Evolutionary conservation across 2,797 vertebrate species (phyloP), one percentile per base, ranked within the genome.

Genomic region (Alectoris magna): DNA sequence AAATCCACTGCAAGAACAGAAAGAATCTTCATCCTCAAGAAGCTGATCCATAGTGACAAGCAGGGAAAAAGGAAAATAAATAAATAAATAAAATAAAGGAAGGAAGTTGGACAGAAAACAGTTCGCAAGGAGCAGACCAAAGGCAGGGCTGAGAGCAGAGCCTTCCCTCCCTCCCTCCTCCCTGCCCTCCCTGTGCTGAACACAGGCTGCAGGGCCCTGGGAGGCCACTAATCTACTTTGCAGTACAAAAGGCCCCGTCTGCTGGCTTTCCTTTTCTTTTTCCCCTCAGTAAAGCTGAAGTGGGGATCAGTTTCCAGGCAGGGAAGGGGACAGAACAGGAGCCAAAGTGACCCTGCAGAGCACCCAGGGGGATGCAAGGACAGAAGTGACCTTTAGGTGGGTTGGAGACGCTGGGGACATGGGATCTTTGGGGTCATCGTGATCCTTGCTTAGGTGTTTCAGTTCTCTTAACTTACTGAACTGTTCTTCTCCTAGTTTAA

Each of bases 211-310:
- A 51, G 68, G 68, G 84, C 94, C 93, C 94, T 88, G 76, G 75
- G 92, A 93, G 96, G 95, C 91, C 90, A 88, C 95, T 94, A 94
- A 95, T 93, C 96, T 94, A 80, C 93, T 93, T 95, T 94, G 79
- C 56, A 62, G 73, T 73, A 95, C 90, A 96, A 93, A 96, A 93
- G 71, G 55, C 84, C 44, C 75, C 56, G 92, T 84, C 91, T 96
- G 74, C 56, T 55, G 87, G 48, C 82, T 91, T 95, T 91, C 81
- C 91, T 94, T 96, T 95, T 95, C 90, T 92, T 91, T 95, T 66
- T 79, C 39, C 55, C 69, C 84, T 89, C 56, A 94, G 94, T 92
- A 89, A 87, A 88, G 60, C 60, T 85, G 88, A 92, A 95, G 89
- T 75, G 87, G 78, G 92, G 91, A 96, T 96, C 88, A 6, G 81